Evolutionary conservation across 2,113 vertebrate species (phyloP), one percentile per base, ranked within the genome.

Genomic region (Dipodomys merriami): DNA sequence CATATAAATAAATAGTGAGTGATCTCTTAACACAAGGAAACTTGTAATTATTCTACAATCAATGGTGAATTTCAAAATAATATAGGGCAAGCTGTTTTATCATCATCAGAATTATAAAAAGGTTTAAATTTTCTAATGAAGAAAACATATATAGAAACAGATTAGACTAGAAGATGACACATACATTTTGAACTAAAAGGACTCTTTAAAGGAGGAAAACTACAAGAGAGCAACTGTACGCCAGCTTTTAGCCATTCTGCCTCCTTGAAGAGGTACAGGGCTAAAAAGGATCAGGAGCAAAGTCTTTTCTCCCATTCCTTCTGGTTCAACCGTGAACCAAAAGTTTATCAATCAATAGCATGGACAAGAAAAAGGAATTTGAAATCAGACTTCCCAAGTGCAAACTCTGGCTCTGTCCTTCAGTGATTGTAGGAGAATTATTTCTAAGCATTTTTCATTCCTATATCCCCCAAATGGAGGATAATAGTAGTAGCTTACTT

Each of bases 401-500:
- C 71, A 74, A 86, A 79, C 27, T 80, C 76, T 44, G 0, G 8
- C 29, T 90, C 65, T 83, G 85, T 85, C 67, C 27, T 13, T 88
- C 80, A 46, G 2, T 2, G 29, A 20, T 44, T 78, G 27, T 64
- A 12, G 35, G 62, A 81, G 65, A 22, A 27, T 13, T 57, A 57
- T 33, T 68, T 29, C 5, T 20, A 60, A 77, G 65, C 67, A 72
- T 69, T 69, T 39, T 80, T 53, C 29, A 69, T 83, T 20, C 44
- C 19, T 4, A 19, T 91, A 27, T 71, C 68, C 35, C 33, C 69
- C 62, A 91, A 88, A 76, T 7, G 57, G 83, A 88, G 60, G 86
- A 82, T 71, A 72, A 81, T 72, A 81, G 60, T 9, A 74, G 11
- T 62, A 84, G 16, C 69, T 95, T 90, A 64, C 68, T 60, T 88